phyloP scores from a whole-genome alignment of 2,888 invertebrate species.

The Odontothrips loti region DNA sequence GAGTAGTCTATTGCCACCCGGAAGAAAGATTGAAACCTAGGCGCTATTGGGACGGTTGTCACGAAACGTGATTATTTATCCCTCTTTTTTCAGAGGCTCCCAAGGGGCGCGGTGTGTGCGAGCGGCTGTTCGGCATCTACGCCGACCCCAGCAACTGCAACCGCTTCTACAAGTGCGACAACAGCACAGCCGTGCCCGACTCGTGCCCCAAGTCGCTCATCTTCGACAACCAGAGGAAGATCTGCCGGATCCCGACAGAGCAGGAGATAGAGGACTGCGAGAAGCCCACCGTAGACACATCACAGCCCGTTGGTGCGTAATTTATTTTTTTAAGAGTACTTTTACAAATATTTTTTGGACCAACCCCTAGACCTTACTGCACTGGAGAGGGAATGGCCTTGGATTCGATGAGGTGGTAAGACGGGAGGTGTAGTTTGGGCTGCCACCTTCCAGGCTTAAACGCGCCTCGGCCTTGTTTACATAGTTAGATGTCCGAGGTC shows the following conservation, averaged over 20 bases:
- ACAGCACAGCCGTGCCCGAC: constrained; percentile 38
- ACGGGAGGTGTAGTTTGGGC: too few relatives aligned
- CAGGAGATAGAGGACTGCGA: constrained; percentile 37
- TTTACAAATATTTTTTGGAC: neutral
- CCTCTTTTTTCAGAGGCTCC: constrained; percentile 35
- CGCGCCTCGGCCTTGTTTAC: too few relatives aligned
- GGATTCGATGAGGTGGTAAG: too few relatives aligned
- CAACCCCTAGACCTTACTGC: neutral
- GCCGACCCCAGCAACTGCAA: constrained; percentile 38
- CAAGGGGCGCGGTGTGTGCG: constrained; percentile 36
- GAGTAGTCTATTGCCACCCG: too few relatives aligned
- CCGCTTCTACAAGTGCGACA: constrained; percentile 39
- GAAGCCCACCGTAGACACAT: constrained; percentile 15
- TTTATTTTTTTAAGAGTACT: constrained; percentile 2
- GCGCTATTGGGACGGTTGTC: too few relatives aligned
- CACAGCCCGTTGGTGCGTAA: constrained; percentile 33
- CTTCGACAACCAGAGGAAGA: constrained; percentile 38
- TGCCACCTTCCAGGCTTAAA: too few relatives aligned
- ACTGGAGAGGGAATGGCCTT: too few relatives aligned
- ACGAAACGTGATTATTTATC: too few relatives aligned
- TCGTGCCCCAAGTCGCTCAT: constrained; percentile 37
- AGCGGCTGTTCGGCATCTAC: constrained; percentile 35
- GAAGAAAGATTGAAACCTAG: too few relatives aligned
- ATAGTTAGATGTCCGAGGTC: too few relatives aligned
- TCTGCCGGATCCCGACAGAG: constrained; percentile 37